Evolutionary conservation across 2,888 invertebrate species (phyloP).

Genomic region (Papilio elwesi): DNA sequence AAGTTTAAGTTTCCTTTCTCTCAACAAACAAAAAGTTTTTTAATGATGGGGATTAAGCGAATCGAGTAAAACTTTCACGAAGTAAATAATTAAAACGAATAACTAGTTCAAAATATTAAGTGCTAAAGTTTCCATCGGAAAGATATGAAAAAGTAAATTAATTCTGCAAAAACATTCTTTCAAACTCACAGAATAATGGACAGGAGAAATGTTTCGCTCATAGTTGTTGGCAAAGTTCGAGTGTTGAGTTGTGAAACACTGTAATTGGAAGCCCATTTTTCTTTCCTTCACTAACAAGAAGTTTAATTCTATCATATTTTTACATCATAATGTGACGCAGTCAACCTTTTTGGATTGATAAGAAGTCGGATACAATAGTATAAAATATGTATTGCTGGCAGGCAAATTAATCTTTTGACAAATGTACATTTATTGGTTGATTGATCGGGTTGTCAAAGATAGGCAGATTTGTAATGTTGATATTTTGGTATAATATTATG

Average conservation of each 20-base stretch:
- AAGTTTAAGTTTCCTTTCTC: no score
- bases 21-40: not conserved
- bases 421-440: no score
- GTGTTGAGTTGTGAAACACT: constrained; percentile 9
- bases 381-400: no score
- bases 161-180: constrained; percentile 15
- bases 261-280: constrained; percentile 6
- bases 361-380: no score
- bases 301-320: not conserved
- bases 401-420: no score
- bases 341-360: no score
- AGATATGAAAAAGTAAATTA: constrained; percentile 22
- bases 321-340: not conserved
- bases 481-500: no score
- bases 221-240: constrained; percentile 11
- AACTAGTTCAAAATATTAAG: constrained; percentile 18
- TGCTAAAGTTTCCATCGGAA: constrained; percentile 21
- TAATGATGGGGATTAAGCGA: not conserved
- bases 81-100: constrained; percentile 14
- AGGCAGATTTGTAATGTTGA: no score
- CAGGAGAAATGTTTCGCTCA: constrained; percentile 9
- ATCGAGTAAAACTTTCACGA: constrained; percentile 2
- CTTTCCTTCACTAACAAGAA: not conserved
- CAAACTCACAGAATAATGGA: constrained; percentile 12
- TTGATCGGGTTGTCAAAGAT: no score